Evolutionary conservation across 2,113 vertebrate species (phyloP).

Genomic region (Hippocampus mohnikei): DNA sequence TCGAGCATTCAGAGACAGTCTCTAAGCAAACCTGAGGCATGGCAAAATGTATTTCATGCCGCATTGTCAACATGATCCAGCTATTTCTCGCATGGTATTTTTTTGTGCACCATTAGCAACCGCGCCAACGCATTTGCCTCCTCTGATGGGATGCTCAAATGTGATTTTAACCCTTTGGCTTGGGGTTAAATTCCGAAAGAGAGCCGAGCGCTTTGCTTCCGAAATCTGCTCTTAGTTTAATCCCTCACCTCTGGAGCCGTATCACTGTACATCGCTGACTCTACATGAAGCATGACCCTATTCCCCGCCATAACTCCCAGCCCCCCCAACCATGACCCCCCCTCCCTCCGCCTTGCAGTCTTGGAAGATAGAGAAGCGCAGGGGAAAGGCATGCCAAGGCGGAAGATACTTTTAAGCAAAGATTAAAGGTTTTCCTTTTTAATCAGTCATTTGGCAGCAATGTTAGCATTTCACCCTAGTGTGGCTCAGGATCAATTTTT

Average conservation of each 20-base stretch:
- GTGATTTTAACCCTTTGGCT: conserved; percentile 64
- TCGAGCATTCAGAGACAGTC: not conserved
- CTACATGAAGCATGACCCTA: conserved; percentile 69
- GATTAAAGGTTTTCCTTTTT: conserved; percentile 81
- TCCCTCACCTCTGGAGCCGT: conserved; percentile 60
- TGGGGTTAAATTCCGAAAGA: conserved; percentile 57
- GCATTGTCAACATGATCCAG: conserved; percentile 5
- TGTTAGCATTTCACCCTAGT: conserved; percentile 76
- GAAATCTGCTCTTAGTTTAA: conserved; percentile 62
- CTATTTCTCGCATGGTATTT: conserved; percentile 14
- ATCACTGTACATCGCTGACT: conserved; percentile 54
- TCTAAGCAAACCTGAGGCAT: conserved; percentile 11
- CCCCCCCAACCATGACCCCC: conserved; percentile 44
- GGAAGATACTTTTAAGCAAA: conserved; percentile 79
- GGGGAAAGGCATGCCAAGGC: conserved; percentile 70
- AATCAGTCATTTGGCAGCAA: conserved; percentile 79
- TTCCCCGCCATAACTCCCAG: conserved; percentile 47
- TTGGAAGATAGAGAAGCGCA: conserved; percentile 69
- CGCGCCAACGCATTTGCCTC: conserved; percentile 26
- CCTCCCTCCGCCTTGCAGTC: conserved; percentile 51
- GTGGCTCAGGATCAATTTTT: conserved; percentile 77
- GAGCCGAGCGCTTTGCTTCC: conserved; percentile 55
- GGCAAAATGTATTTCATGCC: conserved; percentile 8
- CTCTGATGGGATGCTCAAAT: conserved; percentile 45
- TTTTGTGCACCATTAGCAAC: conserved; percentile 33